Evolutionary conservation across 1,140 invertebrate species (phyloP), one percentile per base, ranked within the genome.

Genomic region (Maconellicoccus hirsutus): DNA sequence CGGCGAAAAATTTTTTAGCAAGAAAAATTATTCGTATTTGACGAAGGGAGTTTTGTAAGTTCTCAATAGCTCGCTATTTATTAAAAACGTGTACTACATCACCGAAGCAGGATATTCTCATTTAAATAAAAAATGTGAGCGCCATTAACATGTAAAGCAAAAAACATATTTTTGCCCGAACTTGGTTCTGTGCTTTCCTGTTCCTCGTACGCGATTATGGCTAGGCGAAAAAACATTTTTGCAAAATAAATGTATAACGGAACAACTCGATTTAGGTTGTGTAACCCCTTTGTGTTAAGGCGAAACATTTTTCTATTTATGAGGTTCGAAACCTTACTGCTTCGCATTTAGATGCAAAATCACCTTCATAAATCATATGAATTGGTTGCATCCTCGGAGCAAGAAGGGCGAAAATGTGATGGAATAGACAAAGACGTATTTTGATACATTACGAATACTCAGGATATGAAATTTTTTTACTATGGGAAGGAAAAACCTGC

Each of bases 251-350:
- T 52, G 42, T 52, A 52, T 52, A 52, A 52, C 42, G 42, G 42
- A 52, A 52, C 42, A 52, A 52, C 42, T 52, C 42, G 42, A 52
- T 52, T 52, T 52, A 52, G 42, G 42, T 52, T 52, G 42, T 19
- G 42, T 52, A 52, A 52, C 42, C 42, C 42, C 42, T 52, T 52
- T 52, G 42, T 52, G 42, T 52, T 52, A 52, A 52, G 42, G 42
- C 42, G 42, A 52, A 52, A 52, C 42, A 52, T 52, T 52, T 52
- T 52, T 52, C 42, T 52, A 52, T 52, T 52, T 52, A 52, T 52
- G 42, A 52, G 42, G 42, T 52, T 52, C 42, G 42, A 52, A 52
- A 52, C 42, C 42, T 52, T 52, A 52, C 42, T 52, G n/a, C 42
- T 52, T 52, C 42, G 42, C 42, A 52, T 52, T 52, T 52, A 52